Evolutionary conservation across 2,888 invertebrate genomes (phyloP).

Genomic region (Habroteleia sp.): DNA sequence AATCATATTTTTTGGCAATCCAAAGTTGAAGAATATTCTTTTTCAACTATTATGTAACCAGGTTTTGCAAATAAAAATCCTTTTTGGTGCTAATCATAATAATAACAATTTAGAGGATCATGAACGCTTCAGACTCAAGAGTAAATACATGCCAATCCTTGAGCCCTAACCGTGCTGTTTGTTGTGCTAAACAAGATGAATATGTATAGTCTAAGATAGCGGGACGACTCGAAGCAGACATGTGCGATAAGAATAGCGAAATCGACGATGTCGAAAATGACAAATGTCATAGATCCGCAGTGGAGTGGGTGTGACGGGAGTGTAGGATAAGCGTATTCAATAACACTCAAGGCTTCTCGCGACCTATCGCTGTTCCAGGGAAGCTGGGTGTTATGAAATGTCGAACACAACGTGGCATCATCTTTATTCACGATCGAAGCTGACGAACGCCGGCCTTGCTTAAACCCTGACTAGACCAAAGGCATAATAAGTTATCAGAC

Average conservation of each 20-base stretch:
- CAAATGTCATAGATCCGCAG: constrained; percentile 51
- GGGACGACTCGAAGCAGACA: constrained; percentile 2
- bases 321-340: constrained; percentile 65
- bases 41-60: too few relatives aligned
- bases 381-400: constrained; percentile 29
- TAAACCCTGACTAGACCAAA: constrained; percentile 30
- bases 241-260: constrained; percentile 14
- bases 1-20: too few relatives aligned
- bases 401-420: constrained; percentile 15
- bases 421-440: constrained; percentile 39
- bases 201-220: constrained; percentile 17
- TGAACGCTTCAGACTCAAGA: too few relatives aligned
- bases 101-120: too few relatives aligned
- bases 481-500: constrained; percentile 27
- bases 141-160: constrained; percentile 3
- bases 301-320: constrained; percentile 54
- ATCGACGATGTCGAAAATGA: constrained; percentile 35
- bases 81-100: too few relatives aligned
- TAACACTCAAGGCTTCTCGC: constrained; percentile 62
- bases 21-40: too few relatives aligned
- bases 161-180: constrained; percentile 5
- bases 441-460: constrained; percentile 31
- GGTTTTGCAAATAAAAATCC: too few relatives aligned
- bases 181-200: neutral
- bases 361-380: constrained; percentile 24